Conservation (phyloP, 2,797 vertebrate species). For the Cossypha polioptera region DNA sequence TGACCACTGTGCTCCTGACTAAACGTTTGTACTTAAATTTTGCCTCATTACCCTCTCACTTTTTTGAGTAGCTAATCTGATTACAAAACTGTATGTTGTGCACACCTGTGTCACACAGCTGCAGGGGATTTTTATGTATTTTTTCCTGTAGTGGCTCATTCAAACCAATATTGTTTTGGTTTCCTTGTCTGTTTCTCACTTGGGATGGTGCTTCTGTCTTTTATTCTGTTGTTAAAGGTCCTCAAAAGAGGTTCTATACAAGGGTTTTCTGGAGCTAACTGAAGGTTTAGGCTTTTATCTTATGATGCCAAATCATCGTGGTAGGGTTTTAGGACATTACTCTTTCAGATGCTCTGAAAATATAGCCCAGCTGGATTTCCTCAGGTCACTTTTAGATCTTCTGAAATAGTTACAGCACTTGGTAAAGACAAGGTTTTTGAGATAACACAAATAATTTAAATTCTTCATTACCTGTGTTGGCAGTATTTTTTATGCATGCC, state of each 20-base stretch:
- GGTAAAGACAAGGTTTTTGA: neutral
- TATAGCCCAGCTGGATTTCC: neutral
- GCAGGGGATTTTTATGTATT: fast-evolving
- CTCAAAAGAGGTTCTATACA: neutral
- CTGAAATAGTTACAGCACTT: neutral
- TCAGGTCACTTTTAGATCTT: neutral
- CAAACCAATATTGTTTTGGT: neutral
- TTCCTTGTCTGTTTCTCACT: neutral
- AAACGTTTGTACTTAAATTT: neutral
- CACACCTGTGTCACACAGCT: neutral
- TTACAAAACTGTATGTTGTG: neutral
- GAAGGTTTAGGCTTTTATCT: neutral
- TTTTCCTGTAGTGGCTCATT: neutral
- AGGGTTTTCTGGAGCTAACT: neutral
- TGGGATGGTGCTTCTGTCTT: neutral
- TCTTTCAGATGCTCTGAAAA: neutral
- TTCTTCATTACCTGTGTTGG: neutral
- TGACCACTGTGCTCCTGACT: neutral
- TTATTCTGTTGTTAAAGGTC: neutral
- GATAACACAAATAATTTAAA: neutral
- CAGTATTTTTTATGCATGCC: neutral
- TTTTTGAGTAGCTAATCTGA: neutral
- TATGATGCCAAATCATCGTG: fast-evolving
- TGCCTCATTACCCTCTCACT: neutral
- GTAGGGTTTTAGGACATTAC: neutral